Evolutionary conservation across 2,113 vertebrate genomes (phyloP), one percentile per base, ranked within the genome.

Genomic region (Eonycteris spelaea): DNA sequence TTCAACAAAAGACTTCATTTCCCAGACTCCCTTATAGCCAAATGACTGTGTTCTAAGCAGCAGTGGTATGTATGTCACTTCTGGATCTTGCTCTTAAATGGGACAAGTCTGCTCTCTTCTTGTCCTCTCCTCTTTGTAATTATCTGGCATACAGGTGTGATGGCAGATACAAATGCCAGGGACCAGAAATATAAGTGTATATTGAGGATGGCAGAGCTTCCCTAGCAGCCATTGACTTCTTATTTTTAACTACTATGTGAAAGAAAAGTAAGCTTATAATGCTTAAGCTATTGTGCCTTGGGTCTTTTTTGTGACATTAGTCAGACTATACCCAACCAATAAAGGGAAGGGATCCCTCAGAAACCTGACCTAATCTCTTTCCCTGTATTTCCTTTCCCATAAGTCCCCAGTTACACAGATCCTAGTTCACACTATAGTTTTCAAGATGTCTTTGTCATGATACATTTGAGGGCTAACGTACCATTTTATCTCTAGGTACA

Each of bases 181-280:
- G 48, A 84, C 30, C 61, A 51, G 5, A 82, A 30, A 65, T 33
- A 57, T 71, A 89, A 93, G 15, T 67, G 0, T 59, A 18, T 10
- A 48, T 21, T 75, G 21, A 87, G 3, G 24, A 89, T 74, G 21
- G 16, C 6, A 70, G 40, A 45, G 24, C 16, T 89, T 83, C 65
- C 45, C 19, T 79, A 45, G 30, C 7, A 75, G 10, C 18, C 38
- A 7, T 70, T 19, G 70, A 89, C 7, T 40, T 63, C 33, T 61
- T 65, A 22, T 48, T 55, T 87, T 74, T 65, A 35, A 55, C 28
- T 70, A 74, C 43, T 83, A 90, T n/a, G 26, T 53, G 18, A 38
- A 94, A 79, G 30, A 92, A 84, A 92, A 78, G 21, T 33, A 82
- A 86, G 26, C 14, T 61, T 77, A 7, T 73, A 55, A 14, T 53